Evolutionary conservation across 2,797 vertebrate species (phyloP).

Genomic region (Rhinatrema bivittatum): DNA sequence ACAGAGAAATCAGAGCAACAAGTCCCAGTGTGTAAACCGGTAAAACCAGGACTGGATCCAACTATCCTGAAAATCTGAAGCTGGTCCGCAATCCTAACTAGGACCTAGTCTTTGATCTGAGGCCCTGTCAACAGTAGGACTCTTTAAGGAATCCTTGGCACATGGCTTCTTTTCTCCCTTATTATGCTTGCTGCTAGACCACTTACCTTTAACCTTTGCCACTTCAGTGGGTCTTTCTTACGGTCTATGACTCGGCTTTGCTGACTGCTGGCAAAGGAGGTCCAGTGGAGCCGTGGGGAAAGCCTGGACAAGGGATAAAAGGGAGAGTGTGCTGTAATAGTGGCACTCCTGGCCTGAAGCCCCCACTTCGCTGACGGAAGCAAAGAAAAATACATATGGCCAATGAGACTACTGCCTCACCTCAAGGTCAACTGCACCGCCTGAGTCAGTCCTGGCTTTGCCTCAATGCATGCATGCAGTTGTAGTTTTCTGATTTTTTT

Average conservation of each 20-base stretch:
- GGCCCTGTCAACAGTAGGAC: too few relatives aligned
- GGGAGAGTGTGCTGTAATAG: not conserved
- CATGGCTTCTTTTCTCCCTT: too few relatives aligned
- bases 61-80: too few relatives aligned
- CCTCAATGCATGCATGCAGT: too few relatives aligned
- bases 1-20: too few relatives aligned
- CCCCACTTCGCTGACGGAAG: not conserved
- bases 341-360: not conserved
- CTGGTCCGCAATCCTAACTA: too few relatives aligned
- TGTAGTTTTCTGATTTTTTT: too few relatives aligned
- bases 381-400: not conserved
- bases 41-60: too few relatives aligned
- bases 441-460: not conserved
- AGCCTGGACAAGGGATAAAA: not conserved
- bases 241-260: not conserved
- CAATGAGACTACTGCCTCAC: not conserved
- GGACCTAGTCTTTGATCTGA: too few relatives aligned
- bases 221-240: not conserved
- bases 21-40: too few relatives aligned
- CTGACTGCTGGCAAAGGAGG: not conserved
- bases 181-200: too few relatives aligned
- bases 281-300: not conserved
- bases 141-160: too few relatives aligned
- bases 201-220: slow-evolving; percentile 8
- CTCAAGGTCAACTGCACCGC: not conserved